A percentile compares a stretch with the other conserved stretches of the same genome.
Conservation (phyloP, 2,888 invertebrate genomes). For the Phorcus lineatus region DNA sequence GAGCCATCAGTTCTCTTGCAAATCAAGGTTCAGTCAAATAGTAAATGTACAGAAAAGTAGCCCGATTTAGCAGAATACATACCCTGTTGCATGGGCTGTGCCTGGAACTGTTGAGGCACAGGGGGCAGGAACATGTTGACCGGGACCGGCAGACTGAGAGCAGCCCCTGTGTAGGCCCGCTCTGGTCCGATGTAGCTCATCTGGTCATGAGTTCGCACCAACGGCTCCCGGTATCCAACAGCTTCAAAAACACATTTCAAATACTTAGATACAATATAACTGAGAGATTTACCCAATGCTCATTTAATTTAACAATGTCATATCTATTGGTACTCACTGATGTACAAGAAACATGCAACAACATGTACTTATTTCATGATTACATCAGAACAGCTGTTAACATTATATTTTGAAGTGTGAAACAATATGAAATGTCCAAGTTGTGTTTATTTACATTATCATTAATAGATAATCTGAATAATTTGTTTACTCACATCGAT, state of each 20-base stretch:
- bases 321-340: too few species aligned
- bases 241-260: conserved; percentile 37
- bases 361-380: too few species aligned
- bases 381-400: too few species aligned
- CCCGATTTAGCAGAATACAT: neutral
- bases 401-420: too few species aligned
- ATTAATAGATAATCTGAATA: too few species aligned
- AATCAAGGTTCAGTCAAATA: too few species aligned
- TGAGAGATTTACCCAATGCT: neutral
- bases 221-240: conserved; percentile 64
- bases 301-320: too few species aligned
- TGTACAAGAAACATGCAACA: too few species aligned
- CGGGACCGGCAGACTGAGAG: conserved; percentile 89
- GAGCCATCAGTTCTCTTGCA: too few species aligned
- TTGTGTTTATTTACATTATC: too few species aligned
- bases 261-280: neutral
- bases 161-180: conserved; percentile 77
- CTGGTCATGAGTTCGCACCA: conserved; percentile 85
- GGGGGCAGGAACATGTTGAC: conserved; percentile 95
- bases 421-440: too few species aligned
- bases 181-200: conserved; percentile 94
- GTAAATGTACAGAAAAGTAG: too few species aligned
- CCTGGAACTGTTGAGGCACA: conserved; percentile 74
- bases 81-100: conserved; percentile 43
- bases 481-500: conserved; percentile 76